Conservation (phyloP, 2,888 invertebrate species). For the Digitonthophagus gazella region DNA sequence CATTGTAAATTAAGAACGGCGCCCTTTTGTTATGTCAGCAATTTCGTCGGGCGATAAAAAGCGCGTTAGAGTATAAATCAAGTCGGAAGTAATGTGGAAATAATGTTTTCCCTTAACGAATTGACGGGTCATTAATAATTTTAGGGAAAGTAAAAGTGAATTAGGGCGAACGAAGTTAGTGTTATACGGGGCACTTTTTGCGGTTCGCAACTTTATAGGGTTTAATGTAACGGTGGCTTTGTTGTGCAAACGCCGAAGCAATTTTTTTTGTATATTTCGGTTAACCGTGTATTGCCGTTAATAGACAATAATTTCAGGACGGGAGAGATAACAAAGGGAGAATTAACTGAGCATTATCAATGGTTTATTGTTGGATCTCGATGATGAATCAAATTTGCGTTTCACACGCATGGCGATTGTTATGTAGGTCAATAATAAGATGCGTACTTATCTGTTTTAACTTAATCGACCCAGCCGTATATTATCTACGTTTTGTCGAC, state of each 20-base stretch:
- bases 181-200: background rate
- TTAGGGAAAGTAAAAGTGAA: slow-evolving; percentile 25
- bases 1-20: background rate
- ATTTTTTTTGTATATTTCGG: background rate
- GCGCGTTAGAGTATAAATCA: background rate
- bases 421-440: slow-evolving; percentile 7
- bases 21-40: background rate
- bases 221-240: background rate
- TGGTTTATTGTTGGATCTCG: too few species aligned
- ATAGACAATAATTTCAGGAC: background rate
- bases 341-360: background rate
- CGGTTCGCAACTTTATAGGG: background rate
- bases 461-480: slow-evolving; percentile 15
- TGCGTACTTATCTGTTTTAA: slow-evolving; percentile 19
- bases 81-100: slow-evolving; percentile 43
- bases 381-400: too few species aligned
- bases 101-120: slow-evolving; percentile 42
- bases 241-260: background rate
- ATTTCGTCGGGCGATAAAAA: background rate
- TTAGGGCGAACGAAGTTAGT: slow-evolving; percentile 26
- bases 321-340: background rate
- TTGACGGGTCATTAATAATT: slow-evolving; percentile 46
- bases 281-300: background rate
- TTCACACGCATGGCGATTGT: background rate
- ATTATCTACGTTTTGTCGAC: slow-evolving; percentile 21